Percentiles rank a stretch among this genome's conserved stretches.
phyloP scores from a whole-genome alignment of 53 echinoderm and acorn worm genomes.

The Glandiceps talaboti region DNA sequence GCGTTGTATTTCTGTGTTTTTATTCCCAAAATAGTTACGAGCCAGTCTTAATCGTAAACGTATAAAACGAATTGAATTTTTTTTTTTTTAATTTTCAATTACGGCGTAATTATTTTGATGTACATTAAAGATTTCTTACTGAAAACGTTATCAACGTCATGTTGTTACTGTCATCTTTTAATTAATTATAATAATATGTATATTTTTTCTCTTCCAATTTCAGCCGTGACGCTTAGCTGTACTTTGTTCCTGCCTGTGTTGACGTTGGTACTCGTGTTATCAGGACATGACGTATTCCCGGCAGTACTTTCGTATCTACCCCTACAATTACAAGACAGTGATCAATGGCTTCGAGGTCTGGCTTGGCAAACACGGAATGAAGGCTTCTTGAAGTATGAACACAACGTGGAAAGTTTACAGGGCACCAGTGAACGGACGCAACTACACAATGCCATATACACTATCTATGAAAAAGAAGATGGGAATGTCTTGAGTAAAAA shows the following conservation, averaged over 20 bases:
- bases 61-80: no score
- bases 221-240: not conserved
- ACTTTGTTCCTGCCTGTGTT: not conserved
- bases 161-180: no score
- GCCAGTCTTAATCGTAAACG: no score
- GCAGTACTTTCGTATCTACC: not conserved
- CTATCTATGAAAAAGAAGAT: not conserved
- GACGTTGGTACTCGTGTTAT: not conserved
- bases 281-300: not conserved
- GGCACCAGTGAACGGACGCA: not conserved
- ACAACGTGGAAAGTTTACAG: not conserved
- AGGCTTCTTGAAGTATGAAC: not conserved
- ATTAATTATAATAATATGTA: no score
- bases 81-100: no score
- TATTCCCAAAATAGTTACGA: no score
- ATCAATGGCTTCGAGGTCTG: not conserved
- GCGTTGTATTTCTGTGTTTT: no score
- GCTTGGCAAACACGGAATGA: slow-evolving; percentile 2
- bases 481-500: slow-evolving; percentile 7
- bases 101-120: no score
- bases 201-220: no score
- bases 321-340: not conserved
- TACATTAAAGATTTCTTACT: no score
- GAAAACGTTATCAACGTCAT: no score
- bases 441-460: not conserved